Base-by-base conservation (phyloP, 2,888 invertebrate genomes). In the Trimorus sp. region DNA sequence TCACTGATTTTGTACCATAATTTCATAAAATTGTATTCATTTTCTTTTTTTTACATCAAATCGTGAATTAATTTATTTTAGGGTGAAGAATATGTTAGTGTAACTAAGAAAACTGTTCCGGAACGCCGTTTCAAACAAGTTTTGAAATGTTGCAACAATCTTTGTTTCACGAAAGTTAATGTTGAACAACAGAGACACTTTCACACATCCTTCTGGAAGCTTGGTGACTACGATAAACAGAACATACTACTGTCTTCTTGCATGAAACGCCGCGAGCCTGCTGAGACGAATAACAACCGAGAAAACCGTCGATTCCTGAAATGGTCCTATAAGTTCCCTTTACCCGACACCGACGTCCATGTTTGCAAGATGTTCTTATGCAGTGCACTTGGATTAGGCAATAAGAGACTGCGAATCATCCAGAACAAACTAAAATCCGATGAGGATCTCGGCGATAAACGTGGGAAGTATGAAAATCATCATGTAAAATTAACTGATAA, bases 401-500 rank as follows among this genome's bases (percentile, higher is more conserved):
- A 68, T 15, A 59, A 68, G 11, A 14, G 58, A 66, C 9, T 75
- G 7, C 7, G 1, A 6, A 65, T 14, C 0, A 49, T 74, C 0
- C 58, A 74, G 37, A 65, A 58, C 2, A 74, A 74, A 45, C 53
- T 79, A 6, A 4, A 38, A 14, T 45, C 42, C 40, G 15, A 59
- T 37, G 45, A 59, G 38, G 15, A 15, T 7, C 16, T 53, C 7
- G 11, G 8, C 7, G 53, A 53, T 53, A 26, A 26, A 15, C 53
- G 53, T 9, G 82, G 78, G 3, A 74, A 78, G 15, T 70, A 82
- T 53, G 36, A 48, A 0, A 69, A 82, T 60, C 79, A 82, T 36
- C 12, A n/a, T 1, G 14, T 75, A 7, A 75, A 79, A 76, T 51
- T 82, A 49, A 73, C 38, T 38, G 59, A 71, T 9, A 59, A 58